phyloP scores from a whole-genome alignment of 2,113 vertebrate species.

The Scomber japonicus region DNA sequence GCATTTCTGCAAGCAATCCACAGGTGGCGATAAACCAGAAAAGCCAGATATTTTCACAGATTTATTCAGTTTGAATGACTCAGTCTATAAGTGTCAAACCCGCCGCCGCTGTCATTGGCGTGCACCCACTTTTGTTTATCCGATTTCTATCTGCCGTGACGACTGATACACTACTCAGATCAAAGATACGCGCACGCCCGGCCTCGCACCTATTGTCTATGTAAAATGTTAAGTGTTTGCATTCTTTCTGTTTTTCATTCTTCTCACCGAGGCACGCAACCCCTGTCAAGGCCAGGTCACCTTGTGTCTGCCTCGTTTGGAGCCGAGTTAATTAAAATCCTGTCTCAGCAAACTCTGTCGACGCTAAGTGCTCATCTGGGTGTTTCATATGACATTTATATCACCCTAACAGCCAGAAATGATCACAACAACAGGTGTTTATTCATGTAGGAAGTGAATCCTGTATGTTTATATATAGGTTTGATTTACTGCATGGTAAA shows the following conservation, averaged over 20 bases:
- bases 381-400: not conserved
- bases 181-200: conserved; percentile 30
- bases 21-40: conserved; percentile 45
- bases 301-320: not conserved
- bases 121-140: conserved; percentile 44
- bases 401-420: not conserved
- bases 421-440: conserved; percentile 16
- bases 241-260: conserved; percentile 57
- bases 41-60: conserved; percentile 63
- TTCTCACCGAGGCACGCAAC: conserved; percentile 44
- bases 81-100: conserved; percentile 44
- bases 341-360: not conserved
- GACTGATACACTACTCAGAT: conserved; percentile 44
- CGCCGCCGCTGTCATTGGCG: not conserved
- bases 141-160: conserved; percentile 51
- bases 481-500: conserved; percentile 1
- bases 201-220: conserved; percentile 25
- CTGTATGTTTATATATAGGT: not conserved
- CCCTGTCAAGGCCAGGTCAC: conserved; percentile 9
- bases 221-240: conserved; percentile 55
- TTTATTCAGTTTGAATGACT: conserved; percentile 26
- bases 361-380: not conserved
- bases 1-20: not conserved
- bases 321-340: not conserved
- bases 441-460: conserved; percentile 12